phyloP scores from a whole-genome alignment of 1,140 invertebrate genomes.

The Drosophila sulfurigaster region DNA sequence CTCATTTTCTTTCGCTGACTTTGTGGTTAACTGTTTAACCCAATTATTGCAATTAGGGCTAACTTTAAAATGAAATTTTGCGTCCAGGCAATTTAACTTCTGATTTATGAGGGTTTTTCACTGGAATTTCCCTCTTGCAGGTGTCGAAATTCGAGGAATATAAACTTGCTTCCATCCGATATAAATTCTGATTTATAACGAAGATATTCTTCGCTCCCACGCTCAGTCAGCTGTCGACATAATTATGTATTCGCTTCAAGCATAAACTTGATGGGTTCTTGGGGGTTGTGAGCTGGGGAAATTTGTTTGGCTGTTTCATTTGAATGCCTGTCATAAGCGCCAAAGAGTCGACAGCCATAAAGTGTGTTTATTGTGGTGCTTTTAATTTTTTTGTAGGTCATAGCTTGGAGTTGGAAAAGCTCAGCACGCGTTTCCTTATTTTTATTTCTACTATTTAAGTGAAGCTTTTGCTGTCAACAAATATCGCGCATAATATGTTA shows the following conservation, averaged over 20 bases:
- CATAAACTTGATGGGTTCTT: neutral
- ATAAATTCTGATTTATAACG: neutral
- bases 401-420: neutral
- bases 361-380: conserved; percentile 42
- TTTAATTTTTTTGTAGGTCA: conserved; percentile 39
- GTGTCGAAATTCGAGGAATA: neutral
- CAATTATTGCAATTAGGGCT: too few relatives aligned
- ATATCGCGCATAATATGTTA: neutral
- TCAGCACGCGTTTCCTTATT: neutral
- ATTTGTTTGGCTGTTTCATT: conserved; percentile 15
- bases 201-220: neutral
- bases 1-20: too few relatives aligned
- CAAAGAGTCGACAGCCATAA: conserved; percentile 49
- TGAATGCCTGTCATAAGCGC: conserved; percentile 35
- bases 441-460: neutral
- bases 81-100: neutral
- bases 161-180: neutral
- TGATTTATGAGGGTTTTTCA: neutral
- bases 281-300: neutral
- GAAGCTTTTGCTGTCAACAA: neutral
- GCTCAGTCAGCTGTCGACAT: neutral
- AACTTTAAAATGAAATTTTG: neutral
- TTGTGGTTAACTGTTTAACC: too few relatives aligned
- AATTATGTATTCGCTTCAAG: conserved; percentile 26
- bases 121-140: neutral